Evolutionary conservation across 2,113 vertebrate genomes (phyloP), one percentile per base, ranked within the genome.

Genomic region (Scophthalmus maximus): DNA sequence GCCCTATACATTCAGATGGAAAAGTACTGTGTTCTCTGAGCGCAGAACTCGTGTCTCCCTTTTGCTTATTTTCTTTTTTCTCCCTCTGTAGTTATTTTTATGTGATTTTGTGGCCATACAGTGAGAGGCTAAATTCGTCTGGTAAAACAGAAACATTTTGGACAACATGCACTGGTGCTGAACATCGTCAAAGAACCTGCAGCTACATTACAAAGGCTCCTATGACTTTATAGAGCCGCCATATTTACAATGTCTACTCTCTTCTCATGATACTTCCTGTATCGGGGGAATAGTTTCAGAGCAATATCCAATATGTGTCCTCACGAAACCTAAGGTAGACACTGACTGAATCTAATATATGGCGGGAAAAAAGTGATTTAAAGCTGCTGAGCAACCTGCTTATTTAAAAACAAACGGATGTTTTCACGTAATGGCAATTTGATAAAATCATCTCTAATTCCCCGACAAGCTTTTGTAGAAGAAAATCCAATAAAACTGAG

Each of bases 1-100:
- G 23, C 2, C 11, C 30, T 47, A 23, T 53, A 50, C 36, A 64
- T 72, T 42, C 15, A 60, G 20, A 26, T 47, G 7, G 40, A 22
- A 63, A 53, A 26, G 8, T 8, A 29, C 23, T 26, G 15, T 58
- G n/a, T n/a, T n/a, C n/a, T n/a, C 20, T 55, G 40, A 64, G 71
- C 8, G n/a, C 18, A 56, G 26, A 25, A 23, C 5, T 23, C 6
- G 27, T 7, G 15, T 11, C 18, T 9, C 17, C 2, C 1, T n/a
- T 29, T 46, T 68, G 34, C 26, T 58, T 30, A n/a, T 68, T 51
- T 63, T 7, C 1, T 68, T n/a, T n/a, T 57, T 27, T 57, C 46
- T 32, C 25, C 6, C 46, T 65, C 44, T 15, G 2, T 14, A 38
- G 63, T 64, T 73, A 53, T 70, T 61, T 85, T 63, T 52, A 61